Evolutionary conservation across 2,797 vertebrate genomes (phyloP).

Genomic region (Chrosomus eos): DNA sequence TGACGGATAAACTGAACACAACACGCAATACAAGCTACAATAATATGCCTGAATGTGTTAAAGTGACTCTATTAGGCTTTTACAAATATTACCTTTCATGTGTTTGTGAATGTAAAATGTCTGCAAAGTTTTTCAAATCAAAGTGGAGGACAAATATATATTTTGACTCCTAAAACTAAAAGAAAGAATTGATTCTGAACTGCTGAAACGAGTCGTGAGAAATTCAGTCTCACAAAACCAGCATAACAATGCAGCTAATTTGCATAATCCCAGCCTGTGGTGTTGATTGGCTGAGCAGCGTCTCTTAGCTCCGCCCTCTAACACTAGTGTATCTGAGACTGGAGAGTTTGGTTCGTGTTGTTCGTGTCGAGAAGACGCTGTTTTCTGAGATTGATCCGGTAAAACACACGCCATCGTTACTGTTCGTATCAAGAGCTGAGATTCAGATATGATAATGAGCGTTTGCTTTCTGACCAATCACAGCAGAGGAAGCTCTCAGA

Average conservation of each 20-base stretch:
- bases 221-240: neutral
- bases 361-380: too few species aligned
- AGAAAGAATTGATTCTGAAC: neutral
- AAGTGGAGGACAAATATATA: neutral
- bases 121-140: neutral
- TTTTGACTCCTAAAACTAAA: neutral
- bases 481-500: neutral
- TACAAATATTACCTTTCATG: neutral
- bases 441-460: too few species aligned
- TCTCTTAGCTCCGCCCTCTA: too few species aligned
- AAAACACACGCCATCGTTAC: too few species aligned
- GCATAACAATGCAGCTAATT: neutral
- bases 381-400: too few species aligned
- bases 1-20: neutral
- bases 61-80: neutral
- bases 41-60: neutral
- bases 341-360: too few species aligned
- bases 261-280: rapidly evolving
- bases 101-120: neutral
- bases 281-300: too few species aligned
- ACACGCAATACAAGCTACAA: neutral
- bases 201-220: neutral
- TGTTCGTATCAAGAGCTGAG: too few species aligned
- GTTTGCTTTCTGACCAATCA: neutral
- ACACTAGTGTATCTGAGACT: too few species aligned